These are phyloP conservation scores for Ictalurus furcatus DNA, from an alignment of 2,113 vertebrate species.

Conservation along the genomic window DNA sequence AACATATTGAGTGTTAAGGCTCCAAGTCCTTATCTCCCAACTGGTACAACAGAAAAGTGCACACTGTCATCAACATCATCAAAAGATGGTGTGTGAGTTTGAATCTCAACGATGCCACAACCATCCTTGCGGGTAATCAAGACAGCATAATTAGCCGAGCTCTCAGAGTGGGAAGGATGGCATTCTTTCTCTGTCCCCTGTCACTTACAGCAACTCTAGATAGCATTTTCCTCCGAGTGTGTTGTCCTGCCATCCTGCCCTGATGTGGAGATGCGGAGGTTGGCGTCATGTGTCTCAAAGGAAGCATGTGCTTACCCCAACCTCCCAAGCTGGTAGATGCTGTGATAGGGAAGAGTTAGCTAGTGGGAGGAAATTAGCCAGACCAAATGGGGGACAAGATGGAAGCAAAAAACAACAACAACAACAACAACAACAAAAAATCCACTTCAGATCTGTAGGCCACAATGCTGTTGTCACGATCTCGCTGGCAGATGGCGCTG, in stretches of 20 bases:
- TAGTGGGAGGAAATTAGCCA: not conserved
- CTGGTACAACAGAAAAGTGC: not conserved
- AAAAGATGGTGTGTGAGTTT: not conserved
- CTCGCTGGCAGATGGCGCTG: too few relatives aligned
- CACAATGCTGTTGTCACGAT: not conserved
- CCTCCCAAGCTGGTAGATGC: not conserved
- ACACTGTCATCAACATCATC: too few relatives aligned
- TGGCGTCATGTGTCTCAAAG: not conserved
- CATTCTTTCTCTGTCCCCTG: not conserved
- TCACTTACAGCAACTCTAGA: not conserved
- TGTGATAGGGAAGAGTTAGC: not conserved
- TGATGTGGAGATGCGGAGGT: too few relatives aligned
- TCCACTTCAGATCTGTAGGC: too few relatives aligned
- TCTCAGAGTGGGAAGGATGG: not conserved
- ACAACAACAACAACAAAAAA: not conserved
- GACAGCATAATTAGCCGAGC: not conserved
- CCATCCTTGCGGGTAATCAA: not conserved
- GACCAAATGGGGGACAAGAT: not conserved
- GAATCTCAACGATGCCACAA: not conserved
- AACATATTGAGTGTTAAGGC: not conserved
- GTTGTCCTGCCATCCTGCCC: not conserved
- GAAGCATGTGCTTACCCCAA: not conserved
- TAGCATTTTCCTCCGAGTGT: not conserved
- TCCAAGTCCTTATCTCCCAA: not conserved
- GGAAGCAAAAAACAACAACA: not conserved